Evolutionary conservation across 2,113 vertebrate species (phyloP), one percentile per base, ranked within the genome.

Genomic region (Acanthisitta chloris): DNA sequence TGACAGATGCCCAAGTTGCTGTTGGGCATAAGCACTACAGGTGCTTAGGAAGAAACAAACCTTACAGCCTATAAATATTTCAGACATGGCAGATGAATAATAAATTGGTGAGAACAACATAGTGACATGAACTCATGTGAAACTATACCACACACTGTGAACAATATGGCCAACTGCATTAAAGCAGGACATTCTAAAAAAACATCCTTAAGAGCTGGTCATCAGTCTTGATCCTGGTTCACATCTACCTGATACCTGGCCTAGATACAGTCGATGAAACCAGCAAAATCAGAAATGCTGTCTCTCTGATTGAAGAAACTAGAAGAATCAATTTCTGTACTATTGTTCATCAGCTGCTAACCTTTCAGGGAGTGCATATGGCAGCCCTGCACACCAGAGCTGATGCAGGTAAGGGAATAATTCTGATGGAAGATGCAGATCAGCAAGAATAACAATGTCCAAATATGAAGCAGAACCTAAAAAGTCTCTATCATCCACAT

Each of bases 81-180:
- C 48, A 97, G 91, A 42, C 69, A 9, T 83, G 46, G 67, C 88
- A 97, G 88, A 94, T 97, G 87, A 97, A 97, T 95, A 96, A 95
- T 95, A 97, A 98, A 95, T 95, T 55, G 73, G 34, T 34, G 61
- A 95, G 94, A 97, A 93, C 73, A 94, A 85, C 90, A 88, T 36
- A 97, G 89, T 93, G 94, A 94, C 97, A 86, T 77, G 82, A 95
- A 95, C 78, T 96, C 95, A 94, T 81, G 90, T 96, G 92, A 96
- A 97, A 95, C 83, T 57, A 31, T 76, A 90, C 95, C 95, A 94
- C 96, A 97, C 90, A 83, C 95, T 95, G 96, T 79, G 96, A 96
- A 80, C 97, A 97, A 97, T 96, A 97, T 97, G 95, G 91, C 83
- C 77, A 94, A 25, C 66, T 83, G 83, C 71, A 92, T 80, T 48